A percentile compares a stretch with the other conserved stretches of the same genome.
These are phyloP conservation scores for Pavo muticus DNA, from an alignment of 2,113 vertebrate species.

Conservation along the genomic window DNA sequence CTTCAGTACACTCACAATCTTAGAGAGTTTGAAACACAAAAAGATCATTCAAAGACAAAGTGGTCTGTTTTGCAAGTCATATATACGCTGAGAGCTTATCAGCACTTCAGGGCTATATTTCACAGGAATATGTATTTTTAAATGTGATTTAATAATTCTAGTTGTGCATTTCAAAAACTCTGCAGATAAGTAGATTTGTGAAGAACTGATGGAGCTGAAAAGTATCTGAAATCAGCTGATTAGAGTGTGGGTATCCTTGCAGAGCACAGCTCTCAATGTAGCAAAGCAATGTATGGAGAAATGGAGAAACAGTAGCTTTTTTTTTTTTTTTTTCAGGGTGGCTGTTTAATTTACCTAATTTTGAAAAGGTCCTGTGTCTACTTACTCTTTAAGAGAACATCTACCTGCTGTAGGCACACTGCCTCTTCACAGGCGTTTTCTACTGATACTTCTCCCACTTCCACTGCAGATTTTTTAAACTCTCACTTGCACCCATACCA, in stretches of 20 bases:
- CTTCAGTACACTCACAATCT: background rate
- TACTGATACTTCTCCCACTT: background rate
- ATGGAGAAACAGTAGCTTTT: slow-evolving; percentile 17
- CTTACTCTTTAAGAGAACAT: background rate
- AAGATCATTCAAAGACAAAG: background rate
- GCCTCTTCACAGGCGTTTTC: background rate
- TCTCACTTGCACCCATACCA: background rate
- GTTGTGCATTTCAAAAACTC: background rate
- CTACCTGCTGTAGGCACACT: background rate
- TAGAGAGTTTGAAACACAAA: background rate
- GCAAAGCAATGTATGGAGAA: background rate
- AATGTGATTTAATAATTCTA: background rate
- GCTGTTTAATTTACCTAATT: background rate
- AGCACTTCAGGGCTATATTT: background rate
- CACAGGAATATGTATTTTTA: background rate
- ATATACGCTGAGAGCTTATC: background rate
- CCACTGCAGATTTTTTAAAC: background rate
- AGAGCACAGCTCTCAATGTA: background rate
- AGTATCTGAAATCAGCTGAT: background rate
- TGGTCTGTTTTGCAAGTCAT: background rate
- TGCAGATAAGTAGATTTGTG: background rate
- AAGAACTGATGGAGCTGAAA: background rate
- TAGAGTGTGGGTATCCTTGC: background rate
- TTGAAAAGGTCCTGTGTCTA: background rate
- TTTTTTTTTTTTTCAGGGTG: background rate